Base-by-base conservation (phyloP, 2,888 invertebrate genomes). In the Frankliniella fusca region DNA sequence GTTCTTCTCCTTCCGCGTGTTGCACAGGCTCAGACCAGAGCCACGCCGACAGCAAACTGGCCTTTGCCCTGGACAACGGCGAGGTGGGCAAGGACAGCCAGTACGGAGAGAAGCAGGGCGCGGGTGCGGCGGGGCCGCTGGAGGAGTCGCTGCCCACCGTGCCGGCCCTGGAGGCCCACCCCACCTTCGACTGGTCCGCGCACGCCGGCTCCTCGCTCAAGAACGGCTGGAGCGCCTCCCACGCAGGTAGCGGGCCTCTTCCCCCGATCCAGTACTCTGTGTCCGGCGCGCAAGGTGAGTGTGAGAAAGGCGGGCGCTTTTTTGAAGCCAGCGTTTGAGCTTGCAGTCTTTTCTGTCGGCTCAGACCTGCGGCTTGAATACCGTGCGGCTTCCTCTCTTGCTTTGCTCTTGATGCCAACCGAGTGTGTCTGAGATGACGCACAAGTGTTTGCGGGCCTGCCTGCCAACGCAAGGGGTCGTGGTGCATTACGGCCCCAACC, bases 31-130 rank as follows among this genome's bases (percentile, higher is more conserved):
- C 70, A 12, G 70, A 76, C 70, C 70, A 76, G 70, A 76, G 70
- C 70, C 70, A 76, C 27, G 70, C 70, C 1, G 70, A 76, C 23
- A 76, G 70, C 27, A 76, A 76, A 27, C 27, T 76, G 70, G 70
- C 70, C 7, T 76, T 76, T 27, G 70, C 70, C 23, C 70, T 76
- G 70, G 70, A 76, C 70, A 76, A 76, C 70, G 70, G 70, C 70
- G 70, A 76, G 12, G 70, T 76, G 11, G 70, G 70, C 70, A 76
- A 76, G 70, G 70, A 76, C 70, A 76, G 70, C 70, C 70, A 76
- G 70, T 76, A 76, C 70, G 70, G 70, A 9, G 70, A 76, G 27
- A 76, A 76, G 70, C 70, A 76, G 54, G 12, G 12, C 27, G 70
- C 70, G 54, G 8, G 54, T 23, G 38, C 38, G 38, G 23, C 70